A percentile compares a stretch with the other conserved stretches of the same genome.
These are phyloP conservation scores for Amblyjoppa fuscipennis DNA, from an alignment of 2,888 invertebrate species.

Conservation along the genomic window DNA sequence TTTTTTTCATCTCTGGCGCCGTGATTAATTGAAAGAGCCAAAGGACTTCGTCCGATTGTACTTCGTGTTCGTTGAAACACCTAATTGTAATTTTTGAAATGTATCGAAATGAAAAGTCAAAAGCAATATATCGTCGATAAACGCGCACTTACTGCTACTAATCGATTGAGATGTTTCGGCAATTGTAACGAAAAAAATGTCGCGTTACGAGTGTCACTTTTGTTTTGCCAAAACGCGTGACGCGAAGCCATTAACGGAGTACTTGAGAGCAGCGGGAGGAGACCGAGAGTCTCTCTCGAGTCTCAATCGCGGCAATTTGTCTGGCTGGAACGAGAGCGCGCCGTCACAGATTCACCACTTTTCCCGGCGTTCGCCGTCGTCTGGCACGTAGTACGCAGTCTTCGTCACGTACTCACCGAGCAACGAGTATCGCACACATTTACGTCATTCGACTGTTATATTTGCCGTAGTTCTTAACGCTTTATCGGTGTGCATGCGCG, in stretches of 20 bases:
- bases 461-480: slow-evolving; percentile 44
- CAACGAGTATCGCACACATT: slow-evolving; percentile 21
- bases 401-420: slow-evolving; percentile 40
- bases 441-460: slow-evolving; percentile 34
- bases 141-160: no score
- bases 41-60: no score
- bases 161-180: no score
- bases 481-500: slow-evolving; percentile 34
- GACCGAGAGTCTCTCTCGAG: slow-evolving; percentile 50
- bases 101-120: no score
- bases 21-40: no score
- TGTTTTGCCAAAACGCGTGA: not conserved
- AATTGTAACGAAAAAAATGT: no score
- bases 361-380: not conserved
- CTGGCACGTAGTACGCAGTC: slow-evolving; percentile 9
- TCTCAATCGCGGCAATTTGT: slow-evolving; percentile 56
- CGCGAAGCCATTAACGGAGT: not conserved
- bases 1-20: not conserved
- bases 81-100: no score
- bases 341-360: slow-evolving; percentile 8
- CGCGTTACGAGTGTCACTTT: not conserved
- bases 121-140: no score
- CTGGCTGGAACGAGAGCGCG: slow-evolving; percentile 26
- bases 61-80: no score
- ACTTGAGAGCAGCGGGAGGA: not conserved